phyloP scores from a whole-genome alignment of 1,140 invertebrate genomes.

The Ctenoplectra terminalis region DNA sequence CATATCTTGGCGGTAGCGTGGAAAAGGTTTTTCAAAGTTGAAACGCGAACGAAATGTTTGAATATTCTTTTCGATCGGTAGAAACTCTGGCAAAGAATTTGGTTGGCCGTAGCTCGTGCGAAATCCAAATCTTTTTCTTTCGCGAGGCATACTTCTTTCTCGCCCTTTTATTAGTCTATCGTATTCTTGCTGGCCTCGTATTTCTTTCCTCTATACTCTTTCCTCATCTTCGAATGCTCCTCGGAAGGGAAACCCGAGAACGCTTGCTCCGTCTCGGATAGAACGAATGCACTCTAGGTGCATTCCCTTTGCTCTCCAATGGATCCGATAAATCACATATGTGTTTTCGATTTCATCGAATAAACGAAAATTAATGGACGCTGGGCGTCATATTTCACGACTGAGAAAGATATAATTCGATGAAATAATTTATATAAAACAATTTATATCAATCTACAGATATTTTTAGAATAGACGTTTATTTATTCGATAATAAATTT shows the following conservation, averaged over 20 bases:
- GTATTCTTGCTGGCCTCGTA: not conserved
- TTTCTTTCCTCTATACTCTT: not conserved
- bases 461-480: not conserved
- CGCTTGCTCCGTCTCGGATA: not conserved
- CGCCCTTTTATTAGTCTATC: constrained; percentile 1
- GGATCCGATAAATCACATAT: constrained; percentile 26
- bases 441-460: too few species aligned
- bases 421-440: not conserved
- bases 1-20: not conserved
- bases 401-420: not conserved
- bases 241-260: not conserved
- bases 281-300: not conserved
- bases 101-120: not conserved
- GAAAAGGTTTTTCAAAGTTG: not conserved
- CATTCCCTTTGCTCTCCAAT: not conserved
- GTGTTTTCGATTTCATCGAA: constrained; percentile 12
- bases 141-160: not conserved
- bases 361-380: constrained; percentile 21
- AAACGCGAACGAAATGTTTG: constrained; percentile 1
- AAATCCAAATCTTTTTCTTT: not conserved
- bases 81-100: not conserved
- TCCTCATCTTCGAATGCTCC: not conserved
- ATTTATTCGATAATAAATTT: not conserved
- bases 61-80: not conserved
- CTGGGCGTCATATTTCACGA: too few species aligned